Conservation (phyloP, 2,797 vertebrate species). For the Neopelma chrysocephalum region DNA sequence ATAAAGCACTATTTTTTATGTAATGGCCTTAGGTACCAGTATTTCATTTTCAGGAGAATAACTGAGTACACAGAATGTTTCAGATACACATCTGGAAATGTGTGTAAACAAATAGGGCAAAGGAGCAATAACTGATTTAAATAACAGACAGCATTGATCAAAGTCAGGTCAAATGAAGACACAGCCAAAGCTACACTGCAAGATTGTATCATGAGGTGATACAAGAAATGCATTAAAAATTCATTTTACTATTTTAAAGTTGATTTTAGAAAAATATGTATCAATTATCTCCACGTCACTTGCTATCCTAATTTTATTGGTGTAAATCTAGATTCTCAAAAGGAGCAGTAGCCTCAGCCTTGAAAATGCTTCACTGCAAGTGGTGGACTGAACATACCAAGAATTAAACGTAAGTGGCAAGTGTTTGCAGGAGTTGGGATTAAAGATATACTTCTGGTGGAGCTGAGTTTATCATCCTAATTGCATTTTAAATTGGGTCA, state of each 20-base stretch:
- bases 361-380: neutral
- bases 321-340: neutral
- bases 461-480: neutral
- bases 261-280: neutral
- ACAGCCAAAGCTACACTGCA: neutral
- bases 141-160: neutral
- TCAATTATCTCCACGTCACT: neutral
- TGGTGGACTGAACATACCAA: neutral
- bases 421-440: neutral
- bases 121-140: neutral
- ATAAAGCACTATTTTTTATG: neutral
- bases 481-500: conserved; percentile 6
- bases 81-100: neutral
- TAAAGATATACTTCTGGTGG: neutral
- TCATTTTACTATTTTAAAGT: neutral
- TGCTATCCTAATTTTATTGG: neutral
- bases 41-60: neutral
- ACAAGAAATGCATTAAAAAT: neutral
- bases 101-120: neutral
- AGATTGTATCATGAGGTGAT: neutral
- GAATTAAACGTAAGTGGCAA: neutral
- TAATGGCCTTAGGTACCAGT: neutral
- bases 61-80: neutral
- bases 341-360: neutral
- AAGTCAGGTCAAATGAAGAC: neutral